Evolutionary conservation across 2,113 vertebrate species (phyloP), one percentile per base, ranked within the genome.

Genomic region (Boleophthalmus pectinirostris): DNA sequence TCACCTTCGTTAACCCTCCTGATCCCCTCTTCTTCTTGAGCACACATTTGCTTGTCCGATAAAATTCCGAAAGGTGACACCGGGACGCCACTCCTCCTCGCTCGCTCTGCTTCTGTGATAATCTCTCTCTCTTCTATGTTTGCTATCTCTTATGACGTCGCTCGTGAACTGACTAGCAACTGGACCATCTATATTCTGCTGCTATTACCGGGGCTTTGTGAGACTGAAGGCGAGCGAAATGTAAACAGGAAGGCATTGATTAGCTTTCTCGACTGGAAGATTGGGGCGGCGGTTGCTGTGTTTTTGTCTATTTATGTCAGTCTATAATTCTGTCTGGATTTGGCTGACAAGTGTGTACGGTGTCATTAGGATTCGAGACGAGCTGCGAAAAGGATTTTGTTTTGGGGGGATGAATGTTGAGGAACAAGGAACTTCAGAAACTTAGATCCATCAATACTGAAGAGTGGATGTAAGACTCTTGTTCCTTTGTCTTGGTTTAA

Each of bases 201-300:
- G 72, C 81, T 79, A 83, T 82, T 77, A 74, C 65, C 38, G 54
- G 64, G 73, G 84, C 73, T 88, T 87, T 90, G 69, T 78, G 65
- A 82, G 77, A 88, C 83, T 78, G 72, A 85, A 75, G 65, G 88
- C 75, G 66, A 71, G 69, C 77, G 76, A 87, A 83, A 81, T 79
- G 83, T 83, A 87, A 88, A 88, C 84, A 75, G 75, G 73, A 81
- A 90, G 80, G 70, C 76, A 77, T 43, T 73, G 80, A 84, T 89
- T 80, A 79, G 60, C 66, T 80, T 72, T 66, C 67, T 75, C 70
- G 82, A 77, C 74, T 84, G 23, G 51, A 53, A 47, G 71, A 77
- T 80, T 79, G 64, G 0, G 23, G 15, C 4, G 47, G 58, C 54
- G 69, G 73, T 78, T 76, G 56, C n/a, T 72, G 60, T 33, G n/a